Evolutionary conservation across 1,140 invertebrate genomes (phyloP), one percentile per base, ranked within the genome.

Genomic region (Drosophila nigromelanica): DNA sequence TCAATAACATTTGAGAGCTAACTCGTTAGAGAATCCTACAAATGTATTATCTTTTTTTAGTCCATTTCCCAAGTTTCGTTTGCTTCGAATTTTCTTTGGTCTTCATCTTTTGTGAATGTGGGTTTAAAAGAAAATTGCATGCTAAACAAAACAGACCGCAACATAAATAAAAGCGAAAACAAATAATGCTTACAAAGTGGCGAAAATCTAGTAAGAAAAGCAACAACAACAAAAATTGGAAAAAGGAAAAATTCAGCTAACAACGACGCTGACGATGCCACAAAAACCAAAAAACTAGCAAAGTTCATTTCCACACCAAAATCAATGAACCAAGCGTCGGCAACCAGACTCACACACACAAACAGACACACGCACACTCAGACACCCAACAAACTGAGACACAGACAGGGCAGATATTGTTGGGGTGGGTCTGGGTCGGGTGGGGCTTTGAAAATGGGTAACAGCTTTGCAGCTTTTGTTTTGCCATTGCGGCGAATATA

Each of bases 291-390:
- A 70, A 78, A 78, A 66, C 66, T 70, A 78, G 74, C 70, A 86
- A 82, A 87, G 81, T 86, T 86, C 78, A 86, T 86, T 86, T 86
- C 75, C 82, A 86, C 81, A 87, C 81, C 81, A 87, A 87, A 86
- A 86, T 87, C 81, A 86, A 86, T 86, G 82, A 86, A 78, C 82
- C 81, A 78, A 73, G 68, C 54, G 59, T 47, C 67, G 66, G 59
- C 59, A 61, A 62, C 35, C 81, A 86, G 64, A 86, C 73, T 54
- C 70, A 80, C 59, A 45, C 54, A 76, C 59, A 4, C 21, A 24
- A 24, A 24, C 21, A 24, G 21, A 24, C 21, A 47, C 40, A 59
- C 51, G 48, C 43, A 60, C 42, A 40, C 27, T 37, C 33, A 66
- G 10, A 14, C 18, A 24, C 10, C 30, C 18, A 18, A 7, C 48